phyloP scores from a whole-genome alignment of 2,113 vertebrate genomes.

The Channa argus region DNA sequence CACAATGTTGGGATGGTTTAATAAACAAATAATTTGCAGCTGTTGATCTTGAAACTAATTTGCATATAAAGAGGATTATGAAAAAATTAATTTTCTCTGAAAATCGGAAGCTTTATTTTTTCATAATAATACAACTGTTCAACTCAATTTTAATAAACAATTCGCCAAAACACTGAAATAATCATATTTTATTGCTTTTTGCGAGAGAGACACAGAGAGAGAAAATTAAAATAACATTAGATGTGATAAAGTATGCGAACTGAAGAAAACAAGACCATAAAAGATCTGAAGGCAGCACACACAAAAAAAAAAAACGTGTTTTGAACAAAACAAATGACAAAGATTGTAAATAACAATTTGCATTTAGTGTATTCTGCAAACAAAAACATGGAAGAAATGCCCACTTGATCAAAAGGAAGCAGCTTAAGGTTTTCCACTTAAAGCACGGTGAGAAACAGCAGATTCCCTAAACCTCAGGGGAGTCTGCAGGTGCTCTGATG shows the following conservation, averaged over 20 bases:
- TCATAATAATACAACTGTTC: background rate
- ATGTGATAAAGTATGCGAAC: background rate
- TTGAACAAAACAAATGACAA: too few relatives aligned
- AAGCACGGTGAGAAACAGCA: constrained; percentile 40
- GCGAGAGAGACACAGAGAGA: too few relatives aligned
- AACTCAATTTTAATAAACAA: too few relatives aligned
- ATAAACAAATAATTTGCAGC: background rate
- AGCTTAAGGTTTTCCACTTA: constrained; percentile 40
- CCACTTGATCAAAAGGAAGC: constrained; percentile 41
- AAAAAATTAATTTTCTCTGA: background rate
- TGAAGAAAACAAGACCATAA: too few relatives aligned
- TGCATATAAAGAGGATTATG: background rate
- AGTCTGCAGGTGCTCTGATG: constrained; percentile 55
- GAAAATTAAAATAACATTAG: background rate
- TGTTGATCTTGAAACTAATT: constrained; percentile 1
- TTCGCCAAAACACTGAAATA: too few relatives aligned
- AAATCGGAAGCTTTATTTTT: background rate
- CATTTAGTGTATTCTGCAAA: constrained; percentile 26
- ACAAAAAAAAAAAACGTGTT: too few relatives aligned
- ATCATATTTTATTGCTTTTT: too few relatives aligned
- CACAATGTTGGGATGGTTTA: background rate
- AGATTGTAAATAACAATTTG: background rate
- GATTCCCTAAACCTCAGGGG: constrained; percentile 52
- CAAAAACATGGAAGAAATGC: background rate
- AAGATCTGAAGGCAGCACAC: too few relatives aligned